Conservation (phyloP, 2,888 invertebrate genomes). For the Epinotia bilunana region DNA sequence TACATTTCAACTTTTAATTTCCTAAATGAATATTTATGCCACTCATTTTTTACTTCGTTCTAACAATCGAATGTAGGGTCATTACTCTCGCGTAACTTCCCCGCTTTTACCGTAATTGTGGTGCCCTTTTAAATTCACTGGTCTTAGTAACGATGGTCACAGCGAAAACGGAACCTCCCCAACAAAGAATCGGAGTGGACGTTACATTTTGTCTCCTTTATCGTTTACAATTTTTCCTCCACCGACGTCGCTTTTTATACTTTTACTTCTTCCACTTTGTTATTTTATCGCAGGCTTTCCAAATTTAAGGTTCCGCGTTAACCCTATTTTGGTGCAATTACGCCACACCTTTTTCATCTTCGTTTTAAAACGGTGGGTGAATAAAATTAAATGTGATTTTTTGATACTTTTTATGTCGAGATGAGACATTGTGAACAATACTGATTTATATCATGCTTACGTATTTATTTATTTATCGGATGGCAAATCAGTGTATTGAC, state of each 20-base stretch:
- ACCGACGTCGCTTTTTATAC: conserved; percentile 40
- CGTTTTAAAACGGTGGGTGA: background rate
- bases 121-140: conserved; percentile 29
- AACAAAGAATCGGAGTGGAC: conserved; percentile 49
- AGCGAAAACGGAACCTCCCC: conserved; percentile 50
- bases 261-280: conserved; percentile 38
- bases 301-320: conserved; percentile 28
- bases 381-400: background rate
- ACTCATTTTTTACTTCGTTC: conserved; percentile 8
- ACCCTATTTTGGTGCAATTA: conserved; percentile 8
- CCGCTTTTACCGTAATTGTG: conserved; percentile 33
- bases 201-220: conserved; percentile 49
- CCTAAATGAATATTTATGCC: background rate
- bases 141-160: conserved; percentile 51
- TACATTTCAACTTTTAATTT: background rate
- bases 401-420: too few relatives aligned
- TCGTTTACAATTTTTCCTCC: conserved; percentile 45
- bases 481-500: too few relatives aligned
- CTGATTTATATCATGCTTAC: too few relatives aligned
- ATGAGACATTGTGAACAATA: too few relatives aligned
- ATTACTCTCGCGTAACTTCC: background rate
- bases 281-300: conserved; percentile 40
- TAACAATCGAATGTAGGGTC: background rate
- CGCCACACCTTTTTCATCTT: background rate
- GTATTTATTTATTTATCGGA: too few relatives aligned